Conservation (phyloP, 2,888 invertebrate genomes). For the Pinctada fucata region DNA sequence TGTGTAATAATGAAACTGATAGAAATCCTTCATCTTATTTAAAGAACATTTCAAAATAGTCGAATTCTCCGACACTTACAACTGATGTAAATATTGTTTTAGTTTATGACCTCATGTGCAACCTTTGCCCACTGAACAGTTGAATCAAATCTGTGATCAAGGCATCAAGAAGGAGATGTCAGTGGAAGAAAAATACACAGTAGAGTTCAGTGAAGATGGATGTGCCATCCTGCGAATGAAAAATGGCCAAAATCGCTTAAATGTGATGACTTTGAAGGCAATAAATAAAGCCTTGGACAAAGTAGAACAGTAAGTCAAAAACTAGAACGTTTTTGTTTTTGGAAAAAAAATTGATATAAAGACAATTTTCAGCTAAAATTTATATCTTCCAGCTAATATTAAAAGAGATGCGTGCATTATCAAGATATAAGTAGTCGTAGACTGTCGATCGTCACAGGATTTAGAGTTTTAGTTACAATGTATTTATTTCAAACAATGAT, state of each 20-base stretch:
- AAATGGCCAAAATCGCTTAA: constrained; percentile 47
- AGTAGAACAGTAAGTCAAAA: constrained; percentile 49
- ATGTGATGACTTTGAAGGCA: constrained; percentile 27
- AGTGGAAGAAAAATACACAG: neutral
- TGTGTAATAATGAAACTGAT: too few relatives aligned
- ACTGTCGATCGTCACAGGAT: too few relatives aligned
- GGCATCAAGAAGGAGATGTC: neutral
- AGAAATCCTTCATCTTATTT: too few relatives aligned
- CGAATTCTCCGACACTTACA: too few relatives aligned
- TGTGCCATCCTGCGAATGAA: constrained; percentile 48
- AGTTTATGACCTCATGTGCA: neutral
- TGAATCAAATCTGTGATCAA: neutral
- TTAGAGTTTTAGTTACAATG: too few relatives aligned
- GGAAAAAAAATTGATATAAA: neutral
- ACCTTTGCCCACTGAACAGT: neutral
- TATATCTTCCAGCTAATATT: too few relatives aligned
- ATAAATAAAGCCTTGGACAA: constrained; percentile 50
- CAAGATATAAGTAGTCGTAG: too few relatives aligned
- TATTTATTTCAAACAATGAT: too few relatives aligned
- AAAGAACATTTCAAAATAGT: too few relatives aligned
- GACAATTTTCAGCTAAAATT: neutral
- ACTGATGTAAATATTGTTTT: neutral
- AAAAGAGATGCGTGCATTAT: too few relatives aligned
- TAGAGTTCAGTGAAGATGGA: constrained; percentile 34
- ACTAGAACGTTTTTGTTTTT: neutral